Base-by-base conservation (phyloP, 2,113 vertebrate species). In the Petrocephalus zakoni region DNA sequence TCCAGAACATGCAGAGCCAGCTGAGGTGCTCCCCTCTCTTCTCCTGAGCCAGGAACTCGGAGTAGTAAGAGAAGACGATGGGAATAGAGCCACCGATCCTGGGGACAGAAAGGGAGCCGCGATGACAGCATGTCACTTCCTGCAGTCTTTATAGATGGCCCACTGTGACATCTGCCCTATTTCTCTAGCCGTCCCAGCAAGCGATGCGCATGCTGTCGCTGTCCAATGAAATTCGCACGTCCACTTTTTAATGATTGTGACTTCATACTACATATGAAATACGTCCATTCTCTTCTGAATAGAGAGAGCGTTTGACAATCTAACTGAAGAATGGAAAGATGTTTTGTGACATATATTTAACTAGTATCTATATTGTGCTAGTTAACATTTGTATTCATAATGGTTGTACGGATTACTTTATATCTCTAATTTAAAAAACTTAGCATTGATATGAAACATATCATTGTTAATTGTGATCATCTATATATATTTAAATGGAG, bases 1-100 rank as follows among this genome's bases (percentile, higher is more conserved):
- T 99, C 98, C 98, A 99, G 93, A 99, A 99, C 98, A 99, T 99
- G 93, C 98, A 98, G 89, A 99, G 97, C 98, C 98, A 99, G 94
- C 98, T 99, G 92, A 99, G 94, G 91, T 99, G 98, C 90, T 99
- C 98, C 6, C 98, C 98, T 0, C 98, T 95, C 89, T 99, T 99
- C 95, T 99, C 98, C 96, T 98, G 98, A 0, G 98, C 97, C 95
- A 99, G 94, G 93, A 99, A 99, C 96, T 99, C 98, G 0, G 98
- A 99, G 93, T 99, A 99, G 90, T 99, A 99, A 88, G 98, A 99
- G 91, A 99, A 99, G 78, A 99, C 98, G 0, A 99, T 99, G 89
- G 98, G 98, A 91, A 99, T 99, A 88, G 98, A 99, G 51, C 98
- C 98, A 0, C 98, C 98, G 0, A 99, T 99, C 61, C 98, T 99